Evolutionary conservation across 2,113 vertebrate genomes (phyloP).

Genomic region (Dipodomys merriami): DNA sequence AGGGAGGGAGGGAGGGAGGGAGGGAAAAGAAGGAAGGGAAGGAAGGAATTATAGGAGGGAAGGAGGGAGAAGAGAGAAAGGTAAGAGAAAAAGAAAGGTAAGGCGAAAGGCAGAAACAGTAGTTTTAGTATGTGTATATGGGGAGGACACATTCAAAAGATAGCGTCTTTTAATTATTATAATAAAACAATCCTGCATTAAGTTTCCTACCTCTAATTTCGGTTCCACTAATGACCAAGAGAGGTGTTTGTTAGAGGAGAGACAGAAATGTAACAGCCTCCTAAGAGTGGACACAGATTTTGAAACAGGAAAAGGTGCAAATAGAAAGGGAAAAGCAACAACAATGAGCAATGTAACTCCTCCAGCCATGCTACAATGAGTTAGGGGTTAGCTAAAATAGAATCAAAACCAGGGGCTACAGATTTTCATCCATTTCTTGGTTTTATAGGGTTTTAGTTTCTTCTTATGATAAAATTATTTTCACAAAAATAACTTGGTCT

Average conservation of each 20-base stretch:
- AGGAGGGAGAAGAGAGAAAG: no score
- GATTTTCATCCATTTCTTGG: slow-evolving; percentile 35
- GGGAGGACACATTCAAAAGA: neutral
- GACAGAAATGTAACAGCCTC: neutral
- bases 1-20: no score
- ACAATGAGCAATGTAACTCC: neutral
- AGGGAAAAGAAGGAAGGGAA: no score
- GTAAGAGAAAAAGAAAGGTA: no score
- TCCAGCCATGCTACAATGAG: neutral
- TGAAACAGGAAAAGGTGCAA: slow-evolving; percentile 22
- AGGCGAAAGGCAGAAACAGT: no score
- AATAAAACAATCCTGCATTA: slow-evolving; percentile 12
- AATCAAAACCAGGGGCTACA: neutral
- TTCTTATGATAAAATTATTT: slow-evolving; percentile 44
- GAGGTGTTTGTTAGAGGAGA: slow-evolving; percentile 15
- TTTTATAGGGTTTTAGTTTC: slow-evolving; percentile 28
- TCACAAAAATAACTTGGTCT: slow-evolving; percentile 56
- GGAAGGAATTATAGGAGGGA: accelerated
- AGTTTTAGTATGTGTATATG: neutral
- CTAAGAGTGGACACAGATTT: neutral
- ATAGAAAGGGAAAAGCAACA: slow-evolving; percentile 37
- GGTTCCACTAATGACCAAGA: neutral
- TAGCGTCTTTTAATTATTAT: neutral
- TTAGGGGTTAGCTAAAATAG: slow-evolving; percentile 30
- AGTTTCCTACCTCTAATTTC: neutral